Evolutionary conservation across 2,797 vertebrate genomes (phyloP).

Genomic region (Oophaga sylvatica): DNA sequence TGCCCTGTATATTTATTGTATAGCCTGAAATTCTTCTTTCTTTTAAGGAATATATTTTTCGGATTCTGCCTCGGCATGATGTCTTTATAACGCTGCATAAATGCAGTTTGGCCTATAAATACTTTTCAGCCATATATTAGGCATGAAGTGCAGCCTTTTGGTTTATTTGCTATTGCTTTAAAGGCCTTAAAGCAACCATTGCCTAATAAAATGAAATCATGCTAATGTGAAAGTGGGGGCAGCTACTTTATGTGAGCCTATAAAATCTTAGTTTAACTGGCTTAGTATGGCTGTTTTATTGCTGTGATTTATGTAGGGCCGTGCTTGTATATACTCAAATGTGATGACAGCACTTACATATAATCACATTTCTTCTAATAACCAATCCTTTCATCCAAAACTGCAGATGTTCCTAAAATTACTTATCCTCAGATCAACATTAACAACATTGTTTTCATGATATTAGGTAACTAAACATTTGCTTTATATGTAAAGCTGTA

Average conservation of each 20-base stretch:
- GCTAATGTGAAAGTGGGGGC: slow-evolving; percentile 46
- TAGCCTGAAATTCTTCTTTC: neutral
- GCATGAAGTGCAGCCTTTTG: slow-evolving; percentile 46
- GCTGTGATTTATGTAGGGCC: slow-evolving; percentile 30
- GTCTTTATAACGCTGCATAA: slow-evolving; percentile 21
- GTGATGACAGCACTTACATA: neutral
- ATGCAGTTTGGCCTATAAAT: slow-evolving; percentile 55
- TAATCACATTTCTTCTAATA: neutral
- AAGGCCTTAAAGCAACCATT: slow-evolving; percentile 52
- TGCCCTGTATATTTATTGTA: neutral
- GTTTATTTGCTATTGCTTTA: slow-evolving; percentile 61
- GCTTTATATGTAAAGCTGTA: neutral
- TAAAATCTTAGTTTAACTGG: slow-evolving; percentile 54
- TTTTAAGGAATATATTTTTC: slow-evolving; percentile 30
- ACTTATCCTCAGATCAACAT: neutral
- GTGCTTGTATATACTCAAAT: neutral
- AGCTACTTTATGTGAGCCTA: slow-evolving; percentile 49
- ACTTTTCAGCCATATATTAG: slow-evolving; percentile 68
- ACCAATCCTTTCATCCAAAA: neutral
- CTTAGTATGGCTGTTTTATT: slow-evolving; percentile 48
- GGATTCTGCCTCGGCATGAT: neutral
- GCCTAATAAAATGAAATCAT: slow-evolving; percentile 53
- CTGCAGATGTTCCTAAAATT: neutral
- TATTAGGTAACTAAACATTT: neutral
- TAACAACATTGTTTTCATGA: neutral